Evolutionary conservation across 2,888 invertebrate genomes (phyloP), one percentile per base, ranked within the genome.

Genomic region (Encarsia formosa): DNA sequence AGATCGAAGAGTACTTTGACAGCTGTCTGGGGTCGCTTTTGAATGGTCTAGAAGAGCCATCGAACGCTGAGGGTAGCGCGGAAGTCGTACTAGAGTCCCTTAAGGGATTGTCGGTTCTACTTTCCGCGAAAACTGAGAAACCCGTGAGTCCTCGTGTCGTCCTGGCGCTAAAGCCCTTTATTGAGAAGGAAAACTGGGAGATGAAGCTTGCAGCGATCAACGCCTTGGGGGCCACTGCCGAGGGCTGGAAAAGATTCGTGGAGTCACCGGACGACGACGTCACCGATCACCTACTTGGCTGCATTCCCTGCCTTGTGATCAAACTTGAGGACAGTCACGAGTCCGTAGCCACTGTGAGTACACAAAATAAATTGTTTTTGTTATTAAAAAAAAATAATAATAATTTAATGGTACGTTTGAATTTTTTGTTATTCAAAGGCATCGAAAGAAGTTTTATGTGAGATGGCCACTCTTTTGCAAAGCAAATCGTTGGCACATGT

Each of bases 141-240:
- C 64, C 68, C 1, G 62, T 70, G 8, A 71, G 66, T 43, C 71
- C 71, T 0, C 60, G 67, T 8, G 63, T 72, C 3, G 63, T 71
- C 4, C 49, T 72, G 5, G 65, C 70, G 0, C 57, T 72, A n/a
- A 72, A 70, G 32, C 70, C 72, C 4, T 72, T 71, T 35, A 57
- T 70, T 8, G 72, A 71, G 45, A 70, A 70, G 43, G 70, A 71
- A 42, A 67, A 69, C 46, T 64, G 63, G 63, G 67, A 72, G 49
- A 68, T 67, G 63, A 61, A 66, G 52, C 57, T 70, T 3, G 67
- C 68, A 4, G 68, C 71, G 4, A 64, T 71, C 22, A 60, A 48
- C 26, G 70, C 70, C 2, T 52, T 72, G 3, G 65, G 64, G 0
- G 63, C 70, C 0, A 53, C 67, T 29, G 63, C 64, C 24, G 42